Percentiles rank a stretch among this genome's conserved stretches.
phyloP scores from a whole-genome alignment of 2,888 invertebrate species.

The Apodemia hepburni region DNA sequence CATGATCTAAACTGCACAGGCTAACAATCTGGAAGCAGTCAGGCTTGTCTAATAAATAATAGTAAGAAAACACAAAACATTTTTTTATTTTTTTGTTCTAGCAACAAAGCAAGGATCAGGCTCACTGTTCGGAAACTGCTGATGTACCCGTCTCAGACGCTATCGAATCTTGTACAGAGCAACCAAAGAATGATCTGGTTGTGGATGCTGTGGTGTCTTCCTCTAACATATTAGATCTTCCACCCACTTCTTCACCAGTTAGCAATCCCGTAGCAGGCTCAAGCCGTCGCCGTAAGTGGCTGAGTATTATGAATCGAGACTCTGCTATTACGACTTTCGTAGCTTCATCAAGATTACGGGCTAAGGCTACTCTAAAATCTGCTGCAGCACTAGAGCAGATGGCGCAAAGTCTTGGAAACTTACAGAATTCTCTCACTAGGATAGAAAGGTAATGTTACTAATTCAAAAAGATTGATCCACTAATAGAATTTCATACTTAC shows the following conservation, averaged over 20 bases:
- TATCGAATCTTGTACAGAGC: background rate
- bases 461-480: too few relatives aligned
- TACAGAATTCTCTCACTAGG: background rate
- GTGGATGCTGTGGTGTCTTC: slow-evolving; percentile 18
- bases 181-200: background rate
- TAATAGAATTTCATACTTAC: too few relatives aligned
- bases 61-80: too few relatives aligned
- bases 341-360: background rate
- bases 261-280: background rate
- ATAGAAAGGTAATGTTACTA: background rate
- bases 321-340: slow-evolving; percentile 6
- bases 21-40: too few relatives aligned
- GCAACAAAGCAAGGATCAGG: background rate
- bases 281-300: slow-evolving; percentile 6
- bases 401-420: background rate
- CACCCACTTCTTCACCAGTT: background rate
- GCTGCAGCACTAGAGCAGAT: slow-evolving; percentile 1
- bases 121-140: background rate
- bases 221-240: background rate
- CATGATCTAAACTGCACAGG: too few relatives aligned
- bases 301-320: background rate
- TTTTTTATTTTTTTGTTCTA: background rate
- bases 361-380: slow-evolving; percentile 8
- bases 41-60: too few relatives aligned
- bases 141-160: background rate